phyloP scores from a whole-genome alignment of 2,113 vertebrate species.

The Antechinus flavipes region DNA sequence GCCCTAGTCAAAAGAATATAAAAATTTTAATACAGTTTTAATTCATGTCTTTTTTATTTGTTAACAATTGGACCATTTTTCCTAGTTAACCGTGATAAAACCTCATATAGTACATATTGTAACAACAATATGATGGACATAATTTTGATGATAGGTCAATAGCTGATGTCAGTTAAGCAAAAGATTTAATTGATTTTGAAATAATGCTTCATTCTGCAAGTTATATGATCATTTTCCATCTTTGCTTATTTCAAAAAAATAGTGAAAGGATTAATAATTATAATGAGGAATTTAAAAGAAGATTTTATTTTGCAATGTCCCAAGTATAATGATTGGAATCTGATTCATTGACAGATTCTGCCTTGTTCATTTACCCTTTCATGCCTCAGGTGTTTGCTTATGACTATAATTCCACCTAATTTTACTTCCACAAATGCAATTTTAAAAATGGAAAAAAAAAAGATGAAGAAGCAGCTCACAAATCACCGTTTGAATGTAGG shows the following conservation, averaged over 20 bases:
- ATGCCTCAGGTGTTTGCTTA: background rate
- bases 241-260: background rate
- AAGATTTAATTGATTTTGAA: background rate
- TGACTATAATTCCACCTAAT: background rate
- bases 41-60: background rate
- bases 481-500: background rate
- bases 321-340: background rate
- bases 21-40: background rate
- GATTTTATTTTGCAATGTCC: background rate
- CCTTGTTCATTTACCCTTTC: background rate
- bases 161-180: background rate
- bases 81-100: background rate
- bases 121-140: background rate
- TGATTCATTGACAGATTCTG: background rate
- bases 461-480: background rate
- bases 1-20: background rate
- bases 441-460: conserved; percentile 25
- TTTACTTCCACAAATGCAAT: conserved; percentile 18
- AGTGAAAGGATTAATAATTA: background rate
- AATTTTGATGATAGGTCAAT: background rate
- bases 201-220: background rate
- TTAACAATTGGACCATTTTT: background rate
- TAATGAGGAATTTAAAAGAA: background rate
- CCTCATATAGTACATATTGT: background rate
- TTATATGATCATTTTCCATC: background rate